A percentile compares a stretch with the other conserved stretches of the same genome.
phyloP scores from a whole-genome alignment of 2,113 vertebrate genomes.

The Lepidothrix coronata region DNA sequence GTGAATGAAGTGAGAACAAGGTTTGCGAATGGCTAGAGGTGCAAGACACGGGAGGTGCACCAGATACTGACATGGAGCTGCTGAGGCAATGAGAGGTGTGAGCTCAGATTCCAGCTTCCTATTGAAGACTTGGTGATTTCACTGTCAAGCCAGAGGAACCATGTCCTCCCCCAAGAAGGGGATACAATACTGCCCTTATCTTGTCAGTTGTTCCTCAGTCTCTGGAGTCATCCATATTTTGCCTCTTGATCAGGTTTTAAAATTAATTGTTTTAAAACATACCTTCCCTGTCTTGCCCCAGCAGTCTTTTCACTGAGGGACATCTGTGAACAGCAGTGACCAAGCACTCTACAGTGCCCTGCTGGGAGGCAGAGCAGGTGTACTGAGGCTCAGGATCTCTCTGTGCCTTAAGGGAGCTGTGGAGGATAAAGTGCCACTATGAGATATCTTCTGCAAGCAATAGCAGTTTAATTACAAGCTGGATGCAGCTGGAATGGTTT shows the following conservation, averaged over 20 bases:
- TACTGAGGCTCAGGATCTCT: background rate
- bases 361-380: background rate
- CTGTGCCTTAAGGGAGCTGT: background rate
- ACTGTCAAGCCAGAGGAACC: background rate
- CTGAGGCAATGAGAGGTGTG: background rate
- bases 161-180: background rate
- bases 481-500: background rate
- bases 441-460: background rate
- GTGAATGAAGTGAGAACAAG: background rate
- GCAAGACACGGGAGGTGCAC: rapidly evolving
- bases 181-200: background rate
- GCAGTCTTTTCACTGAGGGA: background rate
- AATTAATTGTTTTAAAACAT: background rate
- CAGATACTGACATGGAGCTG: background rate
- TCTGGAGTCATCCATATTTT: background rate
- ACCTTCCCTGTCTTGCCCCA: background rate
- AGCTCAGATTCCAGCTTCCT: rapidly evolving
- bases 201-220: background rate
- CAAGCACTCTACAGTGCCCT: background rate
- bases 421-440: background rate
- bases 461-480: conserved; percentile 48
- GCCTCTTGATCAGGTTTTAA: background rate
- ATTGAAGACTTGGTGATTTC: background rate
- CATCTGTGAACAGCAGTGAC: background rate
- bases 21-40: background rate